Evolutionary conservation across 2,888 invertebrate species (phyloP).

Genomic region (Flexamia atlantica): DNA sequence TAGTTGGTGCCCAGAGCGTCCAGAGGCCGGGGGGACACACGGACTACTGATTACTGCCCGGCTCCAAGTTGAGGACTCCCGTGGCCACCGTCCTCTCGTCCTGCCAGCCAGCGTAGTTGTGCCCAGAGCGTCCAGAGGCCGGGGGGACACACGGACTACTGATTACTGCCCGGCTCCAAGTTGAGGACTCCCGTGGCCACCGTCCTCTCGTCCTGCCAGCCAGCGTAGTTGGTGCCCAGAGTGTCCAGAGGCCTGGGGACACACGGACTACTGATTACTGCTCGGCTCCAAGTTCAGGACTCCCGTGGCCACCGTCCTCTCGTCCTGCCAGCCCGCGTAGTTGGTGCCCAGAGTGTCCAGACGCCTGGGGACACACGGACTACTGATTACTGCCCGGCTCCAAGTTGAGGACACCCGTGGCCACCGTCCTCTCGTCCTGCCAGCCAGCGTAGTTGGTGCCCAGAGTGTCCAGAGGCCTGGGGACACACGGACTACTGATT

Average conservation of each 20-base stretch:
- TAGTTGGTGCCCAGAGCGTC: too few species aligned
- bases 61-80: conserved; percentile 65
- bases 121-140: conserved; percentile 63
- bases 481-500: too few species aligned
- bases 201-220: conserved; percentile 55
- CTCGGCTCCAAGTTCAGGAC: conserved; percentile 63
- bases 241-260: conserved; percentile 62
- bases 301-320: conserved; percentile 52
- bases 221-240: conserved; percentile 64
- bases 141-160: conserved; percentile 28
- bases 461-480: conserved; percentile 63
- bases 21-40: conserved; percentile 51
- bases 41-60: conserved; percentile 34
- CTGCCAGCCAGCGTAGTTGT: conserved; percentile 65
- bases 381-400: too few species aligned
- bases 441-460: conserved; percentile 65
- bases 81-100: conserved; percentile 44
- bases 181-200: conserved; percentile 64
- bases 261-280: not conserved
- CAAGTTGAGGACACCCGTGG: conserved; percentile 65
- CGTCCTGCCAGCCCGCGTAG: conserved; percentile 64
- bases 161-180: too few species aligned
- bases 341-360: conserved; percentile 63
- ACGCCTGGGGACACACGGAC: conserved; percentile 47
- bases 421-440: conserved; percentile 49